Base-by-base conservation (phyloP, 1,140 invertebrate species). In the Cydia strobilella region DNA sequence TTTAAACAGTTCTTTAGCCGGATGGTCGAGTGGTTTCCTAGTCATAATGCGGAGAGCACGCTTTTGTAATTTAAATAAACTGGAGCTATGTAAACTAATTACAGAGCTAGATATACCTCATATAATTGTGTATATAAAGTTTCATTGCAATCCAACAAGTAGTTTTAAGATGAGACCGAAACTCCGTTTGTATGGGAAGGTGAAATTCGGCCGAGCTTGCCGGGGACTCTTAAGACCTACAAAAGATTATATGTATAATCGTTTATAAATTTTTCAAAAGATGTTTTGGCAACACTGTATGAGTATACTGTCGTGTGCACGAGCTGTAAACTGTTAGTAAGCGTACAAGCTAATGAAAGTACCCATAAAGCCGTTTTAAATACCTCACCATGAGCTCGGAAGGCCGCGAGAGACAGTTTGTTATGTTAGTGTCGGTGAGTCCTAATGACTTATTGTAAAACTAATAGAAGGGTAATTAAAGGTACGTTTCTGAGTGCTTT, bases 371-470 rank as follows among this genome's bases (percentile, higher is more conserved):
- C 54, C 7, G 54, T 59, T 23, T 23, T 23, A 12, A 59, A 59
- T 54, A 54, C 15, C 5, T 18, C 54, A n/a, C 20, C 54, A 59
- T 59, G 54, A 59, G 54, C 7, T 59, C 54, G 54, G 54, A 59
- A 59, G 54, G 18, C 18, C 54, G 20, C n/a, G 54, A 59, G n/a
- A 20, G 54, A 59, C 54, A 59, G 54, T 59, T 59, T 6, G 54
- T 59, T 23, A 59, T 59, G 54, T 59, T 59, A 59, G 54, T 59
- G 54, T 7, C 54, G 54, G 54, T 59, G 54, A 59, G 54, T 59
- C 20, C 18, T 23, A 59, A 59, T 23, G 54, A 3, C 51, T 4
- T 54, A 54, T 54, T 54, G 51, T 54, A 54, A 59, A 59, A 59
- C 54, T 59, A 20, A 4, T 23, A 23, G 1, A 23, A 23, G 9